Conservation (phyloP, 2,797 vertebrate species). For the Paguma larvata region DNA sequence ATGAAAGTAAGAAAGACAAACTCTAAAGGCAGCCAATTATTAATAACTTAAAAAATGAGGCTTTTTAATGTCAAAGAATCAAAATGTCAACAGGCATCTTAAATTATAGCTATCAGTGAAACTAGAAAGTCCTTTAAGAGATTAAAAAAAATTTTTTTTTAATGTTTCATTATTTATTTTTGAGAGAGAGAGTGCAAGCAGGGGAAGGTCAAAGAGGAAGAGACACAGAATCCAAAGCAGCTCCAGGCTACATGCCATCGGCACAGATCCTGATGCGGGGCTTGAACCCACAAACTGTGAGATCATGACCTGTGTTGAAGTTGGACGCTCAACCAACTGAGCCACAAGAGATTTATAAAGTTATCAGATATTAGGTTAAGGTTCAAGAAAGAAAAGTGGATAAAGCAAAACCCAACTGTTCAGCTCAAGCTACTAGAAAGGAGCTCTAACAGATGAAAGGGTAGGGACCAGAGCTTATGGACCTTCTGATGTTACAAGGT, state of each 20-base stretch:
- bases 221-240: too few relatives aligned
- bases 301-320: too few relatives aligned
- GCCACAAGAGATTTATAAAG: background rate
- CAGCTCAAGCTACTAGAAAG: background rate
- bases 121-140: conserved; percentile 17
- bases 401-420: conserved; percentile 15
- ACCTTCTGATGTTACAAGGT: background rate
- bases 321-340: too few relatives aligned
- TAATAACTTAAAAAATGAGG: background rate
- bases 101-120: conserved; percentile 39
- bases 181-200: too few relatives aligned
- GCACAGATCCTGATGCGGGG: too few relatives aligned
- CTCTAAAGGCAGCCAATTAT: conserved; percentile 3
- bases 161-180: too few relatives aligned
- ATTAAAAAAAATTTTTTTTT: background rate
- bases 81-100: background rate
- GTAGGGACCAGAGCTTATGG: background rate
- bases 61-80: conserved; percentile 5
- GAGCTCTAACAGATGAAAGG: background rate
- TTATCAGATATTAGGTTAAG: conserved; percentile 1
- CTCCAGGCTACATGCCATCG: too few relatives aligned
- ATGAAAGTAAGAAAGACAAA: background rate
- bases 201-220: too few relatives aligned
- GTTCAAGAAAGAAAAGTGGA: background rate
- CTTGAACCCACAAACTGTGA: too few relatives aligned